Base-by-base conservation (phyloP, 2,113 vertebrate genomes). In the Oplegnathus fasciatus region DNA sequence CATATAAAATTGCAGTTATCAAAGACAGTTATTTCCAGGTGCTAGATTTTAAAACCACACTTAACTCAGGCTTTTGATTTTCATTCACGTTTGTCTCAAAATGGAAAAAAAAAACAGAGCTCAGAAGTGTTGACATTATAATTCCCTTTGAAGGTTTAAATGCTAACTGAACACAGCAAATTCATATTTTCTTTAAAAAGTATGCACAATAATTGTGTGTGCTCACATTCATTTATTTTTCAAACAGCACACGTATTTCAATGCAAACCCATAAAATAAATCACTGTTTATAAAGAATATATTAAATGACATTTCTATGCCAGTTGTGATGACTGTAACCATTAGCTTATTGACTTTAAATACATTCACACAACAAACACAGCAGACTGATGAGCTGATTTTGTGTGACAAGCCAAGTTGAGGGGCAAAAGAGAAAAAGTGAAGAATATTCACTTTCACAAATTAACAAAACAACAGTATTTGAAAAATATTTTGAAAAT, bases 301-400 rank as follows among this genome's bases (percentile, higher is more conserved):
- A 85, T 54, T 42, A 61, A 26, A 79, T 37, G 8, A 58, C 15
- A 34, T 2, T 17, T 65, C 15, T 37, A 9, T 52, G 30, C 2
- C 28, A 58, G 55, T 15, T 52, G 65, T 66, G 10, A 72, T 28
- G 28, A 55, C 40, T 62, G 44, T 54, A 15, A 58, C 5, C 8
- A 57, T 66, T 48, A 30, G 26, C 58, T 72, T 62, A 42, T 65
- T 65, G 15, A 68, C 42, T 55, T 42, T 48, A n/a, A 86, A 83
- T 86, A 89, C 84, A 92, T 87, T 90, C 85, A 84, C 65, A 48
- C 17, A 76, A 24, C 66, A 82, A 79, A 69, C 13, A 48, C 15
- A 75, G 28, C 13, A 61, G 60, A 60, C 37, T 10, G 30, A 75
- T 60, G 55, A 65, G 54, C 37, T 10, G 30, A 78, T 65, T 22